phyloP scores from a whole-genome alignment of 2,888 invertebrate genomes.

The Ceramica pisi region DNA sequence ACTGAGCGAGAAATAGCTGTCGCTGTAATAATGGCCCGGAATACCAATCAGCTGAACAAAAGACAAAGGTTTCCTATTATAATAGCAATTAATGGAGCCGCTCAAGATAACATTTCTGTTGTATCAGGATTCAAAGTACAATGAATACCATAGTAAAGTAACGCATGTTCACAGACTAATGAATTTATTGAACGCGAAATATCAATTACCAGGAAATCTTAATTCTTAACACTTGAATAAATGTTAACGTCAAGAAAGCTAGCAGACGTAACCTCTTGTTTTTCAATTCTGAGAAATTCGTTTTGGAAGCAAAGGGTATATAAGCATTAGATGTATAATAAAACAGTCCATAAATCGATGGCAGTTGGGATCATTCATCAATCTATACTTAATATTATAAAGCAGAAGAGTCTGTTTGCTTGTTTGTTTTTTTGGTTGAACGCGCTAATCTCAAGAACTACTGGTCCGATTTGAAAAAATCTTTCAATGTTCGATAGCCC shows the following conservation, averaged over 20 bases:
- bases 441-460: too few relatives aligned
- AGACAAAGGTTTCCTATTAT: slow-evolving; percentile 50
- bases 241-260: slow-evolving; percentile 7
- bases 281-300: slow-evolving; percentile 1
- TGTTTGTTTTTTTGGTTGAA: too few relatives aligned
- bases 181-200: slow-evolving; percentile 16
- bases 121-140: slow-evolving; percentile 31
- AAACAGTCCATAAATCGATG: not conserved
- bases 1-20: slow-evolving; percentile 41
- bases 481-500: too few relatives aligned
- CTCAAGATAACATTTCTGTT: slow-evolving; percentile 31
- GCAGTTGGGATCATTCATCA: not conserved
- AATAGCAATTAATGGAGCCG: slow-evolving; percentile 49
- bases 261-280: not conserved
- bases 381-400: too few relatives aligned
- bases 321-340: not conserved
- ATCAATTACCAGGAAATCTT: slow-evolving; percentile 14
- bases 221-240: slow-evolving; percentile 28
- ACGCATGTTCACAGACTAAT: slow-evolving; percentile 21
- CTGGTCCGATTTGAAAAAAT: too few relatives aligned
- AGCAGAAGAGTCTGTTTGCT: too few relatives aligned
- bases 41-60: slow-evolving; percentile 51
- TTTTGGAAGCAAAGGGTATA: not conserved
- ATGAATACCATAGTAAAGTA: slow-evolving; percentile 10
- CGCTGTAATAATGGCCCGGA: slow-evolving; percentile 27